Percentiles rank a stretch among this genome's conserved stretches.
phyloP scores from a whole-genome alignment of 2,888 invertebrate species.

The Epistrophe grossulariae region DNA sequence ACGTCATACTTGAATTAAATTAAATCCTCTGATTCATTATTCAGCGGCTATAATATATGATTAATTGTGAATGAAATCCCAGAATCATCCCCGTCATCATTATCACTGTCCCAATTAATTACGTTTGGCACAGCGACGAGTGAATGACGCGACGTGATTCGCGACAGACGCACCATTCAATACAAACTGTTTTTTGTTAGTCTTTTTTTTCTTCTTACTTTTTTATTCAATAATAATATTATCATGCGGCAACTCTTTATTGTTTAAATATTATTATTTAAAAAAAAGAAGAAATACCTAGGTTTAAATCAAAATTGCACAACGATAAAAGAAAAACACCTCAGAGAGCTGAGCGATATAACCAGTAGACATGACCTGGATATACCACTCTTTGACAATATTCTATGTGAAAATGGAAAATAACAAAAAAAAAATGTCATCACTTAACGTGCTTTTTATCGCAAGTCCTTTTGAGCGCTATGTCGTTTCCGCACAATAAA shows the following conservation, averaged over 20 bases:
- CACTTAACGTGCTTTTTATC: conserved; percentile 62
- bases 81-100: neutral
- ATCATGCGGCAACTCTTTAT: conserved; percentile 48
- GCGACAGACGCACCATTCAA: conserved; percentile 62
- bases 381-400: conserved; percentile 57
- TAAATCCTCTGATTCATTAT: neutral
- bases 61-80: neutral
- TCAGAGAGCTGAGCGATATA: conserved; percentile 55
- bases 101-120: conserved; percentile 14
- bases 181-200: neutral
- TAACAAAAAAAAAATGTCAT: conserved; percentile 30
- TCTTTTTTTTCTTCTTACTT: neutral
- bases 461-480: conserved; percentile 51
- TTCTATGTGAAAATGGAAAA: conserved; percentile 32
- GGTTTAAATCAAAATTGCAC: neutral
- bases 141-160: conserved; percentile 8
- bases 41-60: neutral
- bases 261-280: conserved; percentile 20
- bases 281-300: neutral
- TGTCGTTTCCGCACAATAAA: conserved; percentile 63
- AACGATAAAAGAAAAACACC: conserved; percentile 42
- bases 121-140: conserved; percentile 27
- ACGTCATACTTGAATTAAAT: neutral
- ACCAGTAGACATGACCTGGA: conserved; percentile 61
- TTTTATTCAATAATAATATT: conserved; percentile 23